Percentiles rank a stretch among this genome's conserved stretches.
Evolutionary conservation across 2,888 invertebrate genomes (phyloP).

Genomic region (Drosophila silvestris): DNA sequence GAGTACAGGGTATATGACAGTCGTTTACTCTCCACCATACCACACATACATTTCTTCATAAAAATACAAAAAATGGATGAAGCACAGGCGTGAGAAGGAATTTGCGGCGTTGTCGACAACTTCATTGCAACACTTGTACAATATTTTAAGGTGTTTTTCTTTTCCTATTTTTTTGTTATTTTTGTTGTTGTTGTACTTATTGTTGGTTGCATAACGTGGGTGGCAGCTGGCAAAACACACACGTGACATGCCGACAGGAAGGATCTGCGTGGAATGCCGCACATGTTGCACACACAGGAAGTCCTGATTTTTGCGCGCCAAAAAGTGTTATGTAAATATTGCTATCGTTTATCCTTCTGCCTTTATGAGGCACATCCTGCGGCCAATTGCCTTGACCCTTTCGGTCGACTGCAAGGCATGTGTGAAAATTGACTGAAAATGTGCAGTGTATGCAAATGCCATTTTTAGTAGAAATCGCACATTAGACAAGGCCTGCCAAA

Average conservation of each 20-base stretch:
- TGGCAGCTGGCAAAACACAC: conserved; percentile 55
- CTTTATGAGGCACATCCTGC: conserved; percentile 37
- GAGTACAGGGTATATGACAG: conserved; percentile 3
- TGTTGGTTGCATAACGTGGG: conserved; percentile 62
- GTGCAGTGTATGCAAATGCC: conserved; percentile 54
- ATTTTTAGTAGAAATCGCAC: conserved; percentile 64
- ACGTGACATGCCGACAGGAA: conserved; percentile 70
- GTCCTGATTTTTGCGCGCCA: conserved; percentile 71
- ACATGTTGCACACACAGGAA: conserved; percentile 38
- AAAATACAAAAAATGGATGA: neutral
- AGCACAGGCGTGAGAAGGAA: conserved; percentile 72
- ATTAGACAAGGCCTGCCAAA: conserved; percentile 62
- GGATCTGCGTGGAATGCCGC: conserved; percentile 35
- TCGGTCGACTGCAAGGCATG: conserved; percentile 36
- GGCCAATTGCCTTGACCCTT: conserved; percentile 68
- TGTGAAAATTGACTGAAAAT: conserved; percentile 44
- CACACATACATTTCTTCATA: neutral
- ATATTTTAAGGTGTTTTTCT: conserved; percentile 18
- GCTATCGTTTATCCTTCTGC: conserved; percentile 20
- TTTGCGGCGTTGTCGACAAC: conserved; percentile 58
- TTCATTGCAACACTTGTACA: conserved; percentile 55
- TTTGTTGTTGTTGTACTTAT: conserved; percentile 3
- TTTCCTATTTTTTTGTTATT: neutral
- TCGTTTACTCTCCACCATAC: neutral
- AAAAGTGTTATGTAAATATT: conserved; percentile 70